phyloP scores from a whole-genome alignment of 92 coral and sea anemone species.

The Heteractis magnifica region DNA sequence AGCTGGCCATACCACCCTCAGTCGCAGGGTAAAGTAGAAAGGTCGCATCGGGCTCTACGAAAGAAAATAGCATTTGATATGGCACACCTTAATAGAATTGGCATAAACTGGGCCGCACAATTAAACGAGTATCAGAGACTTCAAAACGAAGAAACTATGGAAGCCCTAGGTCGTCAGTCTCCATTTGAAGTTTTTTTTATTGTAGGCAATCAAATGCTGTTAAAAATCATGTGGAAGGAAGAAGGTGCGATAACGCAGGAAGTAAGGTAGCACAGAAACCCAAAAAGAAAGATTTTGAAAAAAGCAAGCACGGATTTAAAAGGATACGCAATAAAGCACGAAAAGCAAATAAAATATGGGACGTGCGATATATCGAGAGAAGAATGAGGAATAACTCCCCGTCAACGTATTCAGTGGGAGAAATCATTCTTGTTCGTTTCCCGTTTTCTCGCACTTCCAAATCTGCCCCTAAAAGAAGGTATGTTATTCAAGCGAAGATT shows the following conservation, averaged over 20 bases:
- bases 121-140: conserved; percentile 44
- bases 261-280: background rate
- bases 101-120: conserved; percentile 52
- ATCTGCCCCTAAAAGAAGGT: conserved; percentile 23
- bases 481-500: conserved; percentile 21
- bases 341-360: conserved; percentile 37
- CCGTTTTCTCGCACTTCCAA: conserved; percentile 31
- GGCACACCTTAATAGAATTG: conserved; percentile 25
- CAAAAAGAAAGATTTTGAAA: background rate
- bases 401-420: conserved; percentile 42
- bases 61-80: conserved; percentile 34
- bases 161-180: conserved; percentile 33
- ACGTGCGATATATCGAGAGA: conserved; percentile 38
- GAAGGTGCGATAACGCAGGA: conserved; percentile 21
- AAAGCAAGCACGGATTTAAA: conserved; percentile 4
- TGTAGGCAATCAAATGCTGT: conserved; percentile 40
- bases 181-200: conserved; percentile 43
- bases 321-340: conserved; percentile 28
- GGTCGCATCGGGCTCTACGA: conserved; percentile 45
- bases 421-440: conserved; percentile 38
- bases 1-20: conserved; percentile 47
- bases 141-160: conserved; percentile 49
- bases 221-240: conserved; percentile 3
- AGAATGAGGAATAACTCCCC: conserved; percentile 49
- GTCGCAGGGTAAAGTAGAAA: conserved; percentile 55